A percentile compares a stretch with the other conserved stretches of the same genome.
Conservation (phyloP, 1,140 invertebrate genomes). For the Bombyx mandarina region DNA sequence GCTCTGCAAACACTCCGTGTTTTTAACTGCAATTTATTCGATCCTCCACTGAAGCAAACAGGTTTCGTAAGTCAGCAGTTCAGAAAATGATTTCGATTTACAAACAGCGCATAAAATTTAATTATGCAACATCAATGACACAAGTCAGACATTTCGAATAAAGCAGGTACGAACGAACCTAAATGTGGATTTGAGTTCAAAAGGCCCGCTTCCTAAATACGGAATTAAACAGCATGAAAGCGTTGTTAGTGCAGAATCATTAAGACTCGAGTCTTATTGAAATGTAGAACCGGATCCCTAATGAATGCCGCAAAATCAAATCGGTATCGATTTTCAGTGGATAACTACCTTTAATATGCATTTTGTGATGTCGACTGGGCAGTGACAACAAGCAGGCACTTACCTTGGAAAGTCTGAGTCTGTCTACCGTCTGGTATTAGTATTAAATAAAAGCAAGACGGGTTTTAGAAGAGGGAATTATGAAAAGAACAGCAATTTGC, state of each 20-base stretch:
- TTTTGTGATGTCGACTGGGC: conserved; percentile 32
- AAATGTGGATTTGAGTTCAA: conserved; percentile 43
- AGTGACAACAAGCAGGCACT: conserved; percentile 27
- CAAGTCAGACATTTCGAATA: conserved; percentile 26
- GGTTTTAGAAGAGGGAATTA: no score
- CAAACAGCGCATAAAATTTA: conserved; percentile 32
- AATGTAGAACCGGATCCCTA: conserved; percentile 62
- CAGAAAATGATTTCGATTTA: neutral
- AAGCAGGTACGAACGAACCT: conserved; percentile 29
- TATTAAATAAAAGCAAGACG: no score
- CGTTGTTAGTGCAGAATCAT: conserved; percentile 61
- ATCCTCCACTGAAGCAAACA: no score
- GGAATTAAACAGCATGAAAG: conserved; percentile 56
- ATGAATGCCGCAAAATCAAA: conserved; percentile 65
- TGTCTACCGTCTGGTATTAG: no score
- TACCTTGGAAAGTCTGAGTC: neutral
- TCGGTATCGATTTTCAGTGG: conserved; percentile 56
- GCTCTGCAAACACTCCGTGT: neutral
- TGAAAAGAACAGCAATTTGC: no score
- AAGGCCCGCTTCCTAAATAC: conserved; percentile 60
- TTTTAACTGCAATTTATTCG: no score
- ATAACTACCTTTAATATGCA: conserved; percentile 50
- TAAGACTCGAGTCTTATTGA: conserved; percentile 60
- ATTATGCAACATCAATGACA: conserved; percentile 39
- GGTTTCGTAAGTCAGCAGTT: no score